Percentiles rank a stretch among this genome's conserved stretches.
phyloP scores from a whole-genome alignment of 1,140 invertebrate species.

The Saccostrea cuccullata region DNA sequence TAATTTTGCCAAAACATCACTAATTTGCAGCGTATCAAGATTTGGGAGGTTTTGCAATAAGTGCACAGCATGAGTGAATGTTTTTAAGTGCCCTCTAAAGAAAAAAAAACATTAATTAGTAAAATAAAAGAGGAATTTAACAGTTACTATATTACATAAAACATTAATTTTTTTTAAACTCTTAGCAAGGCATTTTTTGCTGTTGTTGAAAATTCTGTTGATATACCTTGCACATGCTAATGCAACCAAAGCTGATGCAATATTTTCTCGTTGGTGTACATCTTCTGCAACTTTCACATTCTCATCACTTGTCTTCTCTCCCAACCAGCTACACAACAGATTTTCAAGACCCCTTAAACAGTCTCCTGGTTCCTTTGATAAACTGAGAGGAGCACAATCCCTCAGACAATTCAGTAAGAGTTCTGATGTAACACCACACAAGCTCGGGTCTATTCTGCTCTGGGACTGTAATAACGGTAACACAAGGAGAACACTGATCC shows the following conservation, averaged over 20 bases:
- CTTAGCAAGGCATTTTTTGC: too few relatives aligned
- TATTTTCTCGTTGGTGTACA: constrained; percentile 69
- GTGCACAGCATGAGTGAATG: constrained; percentile 77
- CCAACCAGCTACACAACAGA: constrained; percentile 76
- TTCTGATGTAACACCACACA: constrained; percentile 75
- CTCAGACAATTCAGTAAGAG: constrained; percentile 74
- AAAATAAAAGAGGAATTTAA: too few relatives aligned
- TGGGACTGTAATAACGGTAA: constrained; percentile 77
- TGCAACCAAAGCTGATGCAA: constrained; percentile 76
- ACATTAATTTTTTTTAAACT: too few relatives aligned
- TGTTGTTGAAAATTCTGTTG: constrained; percentile 34
- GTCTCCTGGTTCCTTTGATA: constrained; percentile 76
- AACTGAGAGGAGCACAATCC: constrained; percentile 76
- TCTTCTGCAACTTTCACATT: constrained; percentile 58
- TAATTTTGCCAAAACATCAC: constrained; percentile 71
- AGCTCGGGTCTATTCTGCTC: constrained; percentile 72
- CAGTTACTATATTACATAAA: too few relatives aligned
- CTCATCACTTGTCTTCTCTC: constrained; percentile 59
- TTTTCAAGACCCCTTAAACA: constrained; percentile 77
- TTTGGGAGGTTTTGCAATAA: constrained; percentile 73
- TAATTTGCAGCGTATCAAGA: constrained; percentile 67
- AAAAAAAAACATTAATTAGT: constrained; percentile 36
- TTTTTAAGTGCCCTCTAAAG: constrained; percentile 75
- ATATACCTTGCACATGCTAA: constrained; percentile 76
- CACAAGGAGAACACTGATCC: constrained; percentile 75